Conservation (phyloP, 37 sponge, comb jelly and placozoan genomes). For the Theonella swinhoei region DNA sequence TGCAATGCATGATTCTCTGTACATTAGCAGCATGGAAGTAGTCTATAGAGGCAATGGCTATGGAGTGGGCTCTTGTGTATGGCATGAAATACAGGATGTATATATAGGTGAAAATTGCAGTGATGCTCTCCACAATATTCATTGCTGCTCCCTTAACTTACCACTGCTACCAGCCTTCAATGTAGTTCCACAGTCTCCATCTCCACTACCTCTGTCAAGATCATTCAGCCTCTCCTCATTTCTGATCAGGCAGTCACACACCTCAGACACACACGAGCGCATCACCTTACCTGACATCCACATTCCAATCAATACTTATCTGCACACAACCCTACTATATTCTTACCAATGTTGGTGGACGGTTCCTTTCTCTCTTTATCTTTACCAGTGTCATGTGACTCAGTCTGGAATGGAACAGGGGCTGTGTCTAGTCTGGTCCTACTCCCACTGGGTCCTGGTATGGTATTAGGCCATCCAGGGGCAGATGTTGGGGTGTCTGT, state of each 20-base stretch:
- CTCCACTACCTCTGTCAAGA: constrained; percentile 90
- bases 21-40: too few species aligned
- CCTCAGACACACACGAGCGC: constrained; percentile 49
- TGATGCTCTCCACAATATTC: too few species aligned
- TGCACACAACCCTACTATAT: neutral
- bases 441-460: constrained; percentile 2
- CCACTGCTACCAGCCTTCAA: constrained; percentile 64
- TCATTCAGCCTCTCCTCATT: constrained; percentile 77
- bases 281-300: constrained; percentile 24
- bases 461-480: constrained; percentile 73
- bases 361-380: neutral
- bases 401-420: constrained; percentile 13
- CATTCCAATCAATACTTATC: neutral
- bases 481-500: constrained; percentile 69
- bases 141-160: too few species aligned
- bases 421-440: constrained; percentile 22
- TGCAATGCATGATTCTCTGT: too few species aligned
- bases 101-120: too few species aligned
- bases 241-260: constrained; percentile 50
- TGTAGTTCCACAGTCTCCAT: constrained; percentile 96
- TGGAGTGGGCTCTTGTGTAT: too few species aligned
- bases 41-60: too few species aligned
- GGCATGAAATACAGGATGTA: too few species aligned
- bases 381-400: neutral
- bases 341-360: constrained; percentile 7